phyloP scores from a whole-genome alignment of 2,888 invertebrate genomes.

The Shargacucullia verbasci region DNA sequence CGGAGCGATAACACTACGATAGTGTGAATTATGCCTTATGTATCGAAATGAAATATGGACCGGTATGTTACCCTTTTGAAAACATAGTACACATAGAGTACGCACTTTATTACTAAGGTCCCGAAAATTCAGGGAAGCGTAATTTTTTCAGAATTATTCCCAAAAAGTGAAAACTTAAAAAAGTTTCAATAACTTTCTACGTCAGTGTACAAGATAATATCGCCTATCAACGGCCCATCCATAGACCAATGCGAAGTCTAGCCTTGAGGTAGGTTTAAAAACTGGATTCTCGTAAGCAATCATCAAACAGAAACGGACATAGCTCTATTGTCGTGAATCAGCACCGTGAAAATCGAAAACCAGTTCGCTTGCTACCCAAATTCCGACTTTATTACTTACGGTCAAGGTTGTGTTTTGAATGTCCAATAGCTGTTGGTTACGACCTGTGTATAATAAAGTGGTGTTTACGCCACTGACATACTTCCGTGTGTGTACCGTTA shows the following conservation, averaged over 20 bases:
- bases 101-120: no score
- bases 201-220: conserved; percentile 15
- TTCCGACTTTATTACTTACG: conserved; percentile 67
- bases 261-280: conserved; percentile 87
- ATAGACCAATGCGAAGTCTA: conserved; percentile 53
- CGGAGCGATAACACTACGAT: conserved; percentile 10
- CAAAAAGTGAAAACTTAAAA: no score
- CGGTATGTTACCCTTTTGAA: no score
- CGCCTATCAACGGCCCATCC: conserved; percentile 36
- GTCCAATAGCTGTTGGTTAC: conserved; percentile 66
- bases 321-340: conserved; percentile 84
- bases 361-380: conserved; percentile 63
- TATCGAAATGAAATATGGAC: no score
- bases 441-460: conserved; percentile 68
- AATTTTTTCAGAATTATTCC: no score
- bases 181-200: conserved; percentile 6
- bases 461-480: conserved; percentile 88
- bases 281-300: conserved; percentile 75
- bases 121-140: no score
- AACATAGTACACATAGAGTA: no score
- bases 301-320: conserved; percentile 80
- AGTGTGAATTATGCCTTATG: conserved; percentile 18
- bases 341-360: conserved; percentile 88
- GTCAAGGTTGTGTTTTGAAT: conserved; percentile 82
- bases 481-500: conserved; percentile 88